These are phyloP conservation scores for Dendrocincla tyrannina DNA, from an alignment of 2,797 vertebrate genomes.

Conservation along the genomic window DNA sequence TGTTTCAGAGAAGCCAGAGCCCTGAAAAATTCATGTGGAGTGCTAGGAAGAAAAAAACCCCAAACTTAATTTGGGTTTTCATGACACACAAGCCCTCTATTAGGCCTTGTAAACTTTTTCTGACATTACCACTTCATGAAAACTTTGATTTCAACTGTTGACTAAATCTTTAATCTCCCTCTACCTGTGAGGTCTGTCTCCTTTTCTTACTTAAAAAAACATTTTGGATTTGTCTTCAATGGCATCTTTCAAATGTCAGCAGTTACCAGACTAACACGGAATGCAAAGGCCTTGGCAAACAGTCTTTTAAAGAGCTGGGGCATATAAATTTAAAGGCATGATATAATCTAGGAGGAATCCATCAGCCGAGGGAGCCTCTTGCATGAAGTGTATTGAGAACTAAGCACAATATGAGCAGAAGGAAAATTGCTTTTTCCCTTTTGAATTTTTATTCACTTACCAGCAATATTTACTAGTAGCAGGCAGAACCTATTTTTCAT, in stretches of 20 bases:
- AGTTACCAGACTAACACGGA: constrained; percentile 23
- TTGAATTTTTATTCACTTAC: constrained; percentile 73
- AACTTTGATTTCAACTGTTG: constrained; percentile 60
- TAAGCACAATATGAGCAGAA: constrained; percentile 60
- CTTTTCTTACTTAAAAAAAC: constrained; percentile 51
- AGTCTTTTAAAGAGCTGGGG: constrained; percentile 43
- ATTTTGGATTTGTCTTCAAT: constrained; percentile 40
- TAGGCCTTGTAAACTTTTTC: constrained; percentile 56
- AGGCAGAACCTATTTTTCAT: constrained; percentile 57
- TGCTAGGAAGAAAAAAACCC: neutral
- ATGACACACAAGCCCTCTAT: constrained; percentile 22
- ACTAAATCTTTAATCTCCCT: constrained; percentile 53
- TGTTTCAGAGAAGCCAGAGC: neutral
- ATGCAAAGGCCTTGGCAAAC: constrained; percentile 55
- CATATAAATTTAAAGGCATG: constrained; percentile 55
- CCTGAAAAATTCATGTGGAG: constrained; percentile 27
- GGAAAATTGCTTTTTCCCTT: constrained; percentile 70
- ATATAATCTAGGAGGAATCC: constrained; percentile 68
- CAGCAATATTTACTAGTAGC: constrained; percentile 61
- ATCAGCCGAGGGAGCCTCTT: constrained; percentile 55
- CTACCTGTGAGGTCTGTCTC: constrained; percentile 21
- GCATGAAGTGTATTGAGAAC: constrained; percentile 59
- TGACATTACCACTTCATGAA: constrained; percentile 57
- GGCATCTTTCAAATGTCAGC: constrained; percentile 67
- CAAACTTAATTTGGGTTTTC: constrained; percentile 34